Evolutionary conservation across 1,140 invertebrate species (phyloP).

Genomic region (Formica selysi): DNA sequence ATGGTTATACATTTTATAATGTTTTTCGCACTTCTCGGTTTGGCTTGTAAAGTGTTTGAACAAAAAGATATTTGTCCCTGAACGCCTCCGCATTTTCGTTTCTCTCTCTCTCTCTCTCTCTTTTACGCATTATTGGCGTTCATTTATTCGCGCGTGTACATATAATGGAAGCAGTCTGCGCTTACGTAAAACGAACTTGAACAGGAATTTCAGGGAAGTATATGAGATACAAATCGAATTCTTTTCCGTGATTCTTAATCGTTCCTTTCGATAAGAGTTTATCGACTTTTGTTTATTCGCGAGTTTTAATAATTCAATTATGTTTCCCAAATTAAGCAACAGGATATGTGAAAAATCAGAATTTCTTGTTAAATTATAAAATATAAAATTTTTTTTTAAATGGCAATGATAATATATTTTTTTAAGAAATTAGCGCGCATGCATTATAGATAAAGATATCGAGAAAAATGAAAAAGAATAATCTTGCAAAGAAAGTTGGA

Average conservation of each 20-base stretch:
- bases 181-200: constrained; percentile 59
- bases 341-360: not conserved
- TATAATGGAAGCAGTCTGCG: not conserved
- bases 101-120: not conserved
- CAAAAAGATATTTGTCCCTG: not conserved
- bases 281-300: not conserved
- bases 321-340: not conserved
- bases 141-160: not conserved
- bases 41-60: not conserved
- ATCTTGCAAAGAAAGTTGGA: not conserved
- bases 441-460: not conserved
- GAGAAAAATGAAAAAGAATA: not conserved
- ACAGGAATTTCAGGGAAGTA: not conserved
- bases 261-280: not conserved
- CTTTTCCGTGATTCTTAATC: constrained; percentile 37
- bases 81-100: constrained; percentile 19
- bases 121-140: constrained; percentile 7
- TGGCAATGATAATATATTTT: not conserved
- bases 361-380: constrained; percentile 15
- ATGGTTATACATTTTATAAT: not conserved
- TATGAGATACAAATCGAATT: not conserved
- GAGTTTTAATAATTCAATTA: not conserved
- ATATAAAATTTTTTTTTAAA: not conserved
- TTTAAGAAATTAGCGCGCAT: not conserved
- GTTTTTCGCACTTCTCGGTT: not conserved